Evolutionary conservation across 1,140 invertebrate species (phyloP).

Genomic region (Lysiphlebus fabarum): DNA sequence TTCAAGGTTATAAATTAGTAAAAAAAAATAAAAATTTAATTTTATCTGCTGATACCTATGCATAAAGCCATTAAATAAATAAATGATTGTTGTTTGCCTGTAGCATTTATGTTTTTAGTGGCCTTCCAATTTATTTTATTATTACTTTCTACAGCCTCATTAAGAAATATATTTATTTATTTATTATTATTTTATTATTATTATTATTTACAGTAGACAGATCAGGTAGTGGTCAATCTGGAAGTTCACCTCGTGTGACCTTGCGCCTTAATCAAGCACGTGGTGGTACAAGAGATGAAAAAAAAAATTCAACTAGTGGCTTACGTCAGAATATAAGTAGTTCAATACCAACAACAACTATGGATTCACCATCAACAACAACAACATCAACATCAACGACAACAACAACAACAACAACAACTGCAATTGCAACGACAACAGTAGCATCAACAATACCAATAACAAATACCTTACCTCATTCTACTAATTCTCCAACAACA

Average conservation of each 20-base stretch:
- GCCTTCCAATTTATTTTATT: no score
- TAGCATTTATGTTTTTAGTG: no score
- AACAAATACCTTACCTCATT: background rate
- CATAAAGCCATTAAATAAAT: no score
- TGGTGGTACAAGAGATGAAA: slow-evolving; percentile 55
- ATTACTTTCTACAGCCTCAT: no score
- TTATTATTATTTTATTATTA: no score
- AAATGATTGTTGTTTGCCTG: no score
- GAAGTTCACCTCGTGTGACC: slow-evolving; percentile 58
- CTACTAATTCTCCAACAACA: background rate
- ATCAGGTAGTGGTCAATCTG: slow-evolving; percentile 48
- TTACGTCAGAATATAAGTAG: slow-evolving; percentile 10
- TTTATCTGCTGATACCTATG: no score
- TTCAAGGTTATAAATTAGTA: no score
- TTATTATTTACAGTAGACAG: slow-evolving; percentile 56
- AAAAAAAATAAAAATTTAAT: no score
- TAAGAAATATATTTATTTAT: no score
- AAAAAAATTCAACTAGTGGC: slow-evolving; percentile 39
- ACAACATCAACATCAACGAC: background rate
- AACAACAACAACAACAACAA: background rate
- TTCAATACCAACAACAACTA: slow-evolving; percentile 13
- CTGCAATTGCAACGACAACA: background rate
- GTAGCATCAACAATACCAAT: background rate
- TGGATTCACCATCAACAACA: slow-evolving; percentile 23
- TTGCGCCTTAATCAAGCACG: slow-evolving; percentile 60